Base-by-base conservation (phyloP, 37 sponge, comb jelly and placozoan species). In the Ephydatia muelleri region DNA sequence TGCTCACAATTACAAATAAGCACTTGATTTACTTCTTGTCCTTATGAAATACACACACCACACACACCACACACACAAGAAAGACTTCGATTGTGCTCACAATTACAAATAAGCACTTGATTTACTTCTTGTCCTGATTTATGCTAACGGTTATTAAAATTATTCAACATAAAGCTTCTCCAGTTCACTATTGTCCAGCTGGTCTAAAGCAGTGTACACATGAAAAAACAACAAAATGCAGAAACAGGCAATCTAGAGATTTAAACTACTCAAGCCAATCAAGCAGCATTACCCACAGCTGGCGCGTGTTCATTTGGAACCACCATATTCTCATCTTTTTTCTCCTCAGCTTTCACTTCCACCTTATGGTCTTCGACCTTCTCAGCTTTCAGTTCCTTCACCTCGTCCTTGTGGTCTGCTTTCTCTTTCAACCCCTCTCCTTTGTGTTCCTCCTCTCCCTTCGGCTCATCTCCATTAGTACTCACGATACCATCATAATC, bases 401-500 rank as follows among this genome's bases (percentile, higher is more conserved):
- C 8, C 4, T 74, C 36, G 5, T 76, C 77, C 38, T 39, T 39
- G 38, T 35, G 38, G 38, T 76, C 40, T 30, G 8, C 48, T 48
- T 48, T 49, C 29, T 27, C 57, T 2, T 38, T n/a, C 0, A 2
- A 25, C 22, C 29, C 26, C 49, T 23, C 57, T 16, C 40, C 48
- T 29, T 43, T 29, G 27, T 27, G 25, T 47, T n/a, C 48, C 57
- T 22, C 27, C 23, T 74, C 36, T 11, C 40, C 77, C 16, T 5
- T 6, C 21, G 23, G 49, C 48, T 6, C n/a, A 22, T 43, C 48
- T 29, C 73, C 86, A 32, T 78, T 71, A 38, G 78, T 43, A 67
- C 82, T 88, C 28, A 83, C 83, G n/a, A 83, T n/a, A 0, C 78
- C 79, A 78, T 88, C 88, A 78, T 88, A 88, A 8, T 88, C 79